A percentile compares a stretch with the other conserved stretches of the same genome.
Evolutionary conservation across 1,140 invertebrate species (phyloP).

Genomic region (Agrypnia vestita): DNA sequence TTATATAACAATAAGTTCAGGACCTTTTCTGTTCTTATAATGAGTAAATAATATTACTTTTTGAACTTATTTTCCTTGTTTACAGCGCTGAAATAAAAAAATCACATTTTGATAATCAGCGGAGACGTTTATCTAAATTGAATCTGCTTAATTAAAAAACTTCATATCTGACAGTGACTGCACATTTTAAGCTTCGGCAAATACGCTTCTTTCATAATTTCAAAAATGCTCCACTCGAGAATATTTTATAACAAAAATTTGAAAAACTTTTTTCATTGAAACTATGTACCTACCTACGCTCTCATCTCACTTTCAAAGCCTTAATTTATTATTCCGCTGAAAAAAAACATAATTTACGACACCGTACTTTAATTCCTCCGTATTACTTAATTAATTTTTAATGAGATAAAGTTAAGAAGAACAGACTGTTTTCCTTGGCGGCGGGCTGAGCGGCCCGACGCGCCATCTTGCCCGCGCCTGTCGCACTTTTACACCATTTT

Average conservation of each 20-base stretch:
- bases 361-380: slow-evolving; percentile 59
- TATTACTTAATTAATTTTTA: slow-evolving; percentile 62
- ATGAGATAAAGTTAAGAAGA: slow-evolving; percentile 61
- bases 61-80: neutral
- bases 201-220: slow-evolving; percentile 22
- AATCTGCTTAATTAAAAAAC: slow-evolving; percentile 50
- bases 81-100: neutral
- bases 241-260: slow-evolving; percentile 53
- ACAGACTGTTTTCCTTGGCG: slow-evolving; percentile 53
- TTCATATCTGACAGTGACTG: slow-evolving; percentile 40
- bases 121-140: slow-evolving; percentile 40
- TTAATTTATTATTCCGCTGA: slow-evolving; percentile 54
- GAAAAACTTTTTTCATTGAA: slow-evolving; percentile 59
- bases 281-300: slow-evolving; percentile 44
- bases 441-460: slow-evolving; percentile 10
- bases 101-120: slow-evolving; percentile 1
- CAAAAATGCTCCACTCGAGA: slow-evolving; percentile 12
- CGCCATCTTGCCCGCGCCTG: slow-evolving; percentile 35
- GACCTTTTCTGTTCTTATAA: no score
- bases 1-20: no score
- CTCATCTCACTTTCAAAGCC: slow-evolving; percentile 45
- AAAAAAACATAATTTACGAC: slow-evolving; percentile 59
- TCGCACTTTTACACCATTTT: slow-evolving; percentile 45
- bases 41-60: no score
- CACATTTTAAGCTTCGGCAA: slow-evolving; percentile 44